A percentile compares a stretch with the other conserved stretches of the same genome.
phyloP scores from a whole-genome alignment of 2,797 vertebrate species.

The Borostomias antarcticus region DNA sequence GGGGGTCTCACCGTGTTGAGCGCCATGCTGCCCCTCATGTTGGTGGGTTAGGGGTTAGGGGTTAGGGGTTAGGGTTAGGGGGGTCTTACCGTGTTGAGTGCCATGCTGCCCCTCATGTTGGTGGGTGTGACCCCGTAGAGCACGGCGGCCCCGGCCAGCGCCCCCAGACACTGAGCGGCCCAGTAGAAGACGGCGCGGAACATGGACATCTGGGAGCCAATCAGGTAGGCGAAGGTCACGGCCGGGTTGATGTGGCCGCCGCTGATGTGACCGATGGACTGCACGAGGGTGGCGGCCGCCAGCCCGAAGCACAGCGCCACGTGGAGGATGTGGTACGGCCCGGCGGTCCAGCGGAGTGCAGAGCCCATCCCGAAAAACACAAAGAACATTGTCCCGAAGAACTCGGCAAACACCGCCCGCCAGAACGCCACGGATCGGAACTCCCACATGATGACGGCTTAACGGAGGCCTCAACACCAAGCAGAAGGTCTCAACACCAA shows the following conservation, averaged over 20 bases:
- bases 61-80: neutral
- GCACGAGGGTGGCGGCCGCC: slow-evolving; percentile 89
- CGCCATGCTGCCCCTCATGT: slow-evolving; percentile 89
- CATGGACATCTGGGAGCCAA: slow-evolving; percentile 92
- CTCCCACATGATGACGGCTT: slow-evolving; percentile 88
- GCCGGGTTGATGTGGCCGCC: slow-evolving; percentile 95
- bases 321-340: slow-evolving; percentile 85
- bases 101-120: slow-evolving; percentile 89
- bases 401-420: slow-evolving; percentile 94
- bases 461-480: slow-evolving; percentile 44
- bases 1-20: slow-evolving; percentile 85
- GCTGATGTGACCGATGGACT: slow-evolving; percentile 91
- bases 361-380: slow-evolving; percentile 92
- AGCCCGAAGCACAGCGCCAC: slow-evolving; percentile 92
- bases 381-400: slow-evolving; percentile 94
- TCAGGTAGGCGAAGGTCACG: slow-evolving; percentile 90
- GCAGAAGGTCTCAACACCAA: slow-evolving; percentile 42
- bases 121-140: slow-evolving; percentile 90
- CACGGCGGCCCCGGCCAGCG: slow-evolving; percentile 88
- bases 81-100: slow-evolving; percentile 86
- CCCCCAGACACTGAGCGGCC: slow-evolving; percentile 89
- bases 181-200: slow-evolving; percentile 91
- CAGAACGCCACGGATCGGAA: slow-evolving; percentile 93
- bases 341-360: slow-evolving; percentile 87
- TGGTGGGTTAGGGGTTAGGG: too few relatives aligned